Evolutionary conservation across 2,113 vertebrate genomes (phyloP).

Genomic region (Rhizomys pruinosus): DNA sequence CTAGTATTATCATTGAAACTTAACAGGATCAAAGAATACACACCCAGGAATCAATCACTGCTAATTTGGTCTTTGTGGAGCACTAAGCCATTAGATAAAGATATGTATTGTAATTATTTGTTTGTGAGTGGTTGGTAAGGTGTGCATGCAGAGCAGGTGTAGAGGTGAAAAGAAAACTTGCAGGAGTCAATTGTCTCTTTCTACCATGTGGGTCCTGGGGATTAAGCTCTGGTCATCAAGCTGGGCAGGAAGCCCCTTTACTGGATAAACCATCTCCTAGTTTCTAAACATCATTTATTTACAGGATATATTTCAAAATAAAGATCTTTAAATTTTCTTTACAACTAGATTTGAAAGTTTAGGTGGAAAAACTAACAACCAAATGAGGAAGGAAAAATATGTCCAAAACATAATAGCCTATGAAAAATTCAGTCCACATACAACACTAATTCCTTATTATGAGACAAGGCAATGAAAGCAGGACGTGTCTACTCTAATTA

Average conservation of each 20-base stretch:
- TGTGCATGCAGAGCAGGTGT: too few species aligned
- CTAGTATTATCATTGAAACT: constrained; percentile 30
- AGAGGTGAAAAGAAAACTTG: too few species aligned
- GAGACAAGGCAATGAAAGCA: constrained; percentile 43
- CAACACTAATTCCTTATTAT: constrained; percentile 42
- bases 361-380: constrained; percentile 1
- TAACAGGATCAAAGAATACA: not conserved
- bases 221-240: too few species aligned
- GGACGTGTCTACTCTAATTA: constrained; percentile 68
- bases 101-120: too few species aligned
- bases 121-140: too few species aligned
- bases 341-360: constrained; percentile 30
- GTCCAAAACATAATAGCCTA: not conserved
- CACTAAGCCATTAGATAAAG: not conserved
- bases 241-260: too few species aligned
- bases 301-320: constrained; percentile 1
- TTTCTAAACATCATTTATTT: not conserved
- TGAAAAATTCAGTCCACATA: constrained; percentile 21
- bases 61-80: constrained; percentile 19
- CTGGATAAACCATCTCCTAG: too few species aligned
- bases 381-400: not conserved
- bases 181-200: too few species aligned
- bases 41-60: not conserved
- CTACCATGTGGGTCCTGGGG: too few species aligned
- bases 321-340: constrained; percentile 10